Base-by-base conservation (phyloP, 2,888 invertebrate genomes). In the Achlya flavicornis region DNA sequence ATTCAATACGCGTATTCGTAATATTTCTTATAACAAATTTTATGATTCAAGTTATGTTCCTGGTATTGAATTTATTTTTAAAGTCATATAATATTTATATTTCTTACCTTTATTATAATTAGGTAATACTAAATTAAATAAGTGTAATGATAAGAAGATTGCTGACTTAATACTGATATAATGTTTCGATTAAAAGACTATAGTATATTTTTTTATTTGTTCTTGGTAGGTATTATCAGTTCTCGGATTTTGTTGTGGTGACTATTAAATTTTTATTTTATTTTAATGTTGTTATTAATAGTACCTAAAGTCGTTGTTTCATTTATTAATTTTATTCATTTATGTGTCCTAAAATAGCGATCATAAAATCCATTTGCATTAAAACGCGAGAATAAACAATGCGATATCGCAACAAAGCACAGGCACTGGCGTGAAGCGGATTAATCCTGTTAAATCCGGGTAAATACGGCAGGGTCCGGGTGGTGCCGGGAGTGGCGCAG, bases 351-450 rank as follows among this genome's bases (percentile, higher is more conserved):
- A 76, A 83, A 82, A 81, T 84, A 85, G 85, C 78, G 75, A 79
- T 77, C 79, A 72, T 74, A 83, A 80, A 85, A 84, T 78, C 78
- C 81, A 83, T 87, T 83, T 79, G 81, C 84, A 87, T 87, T 84
- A 82, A 87, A 86, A 82, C 79, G 79, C 81, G 83, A 84, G 41
- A 87, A 92, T 92, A 93, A 91, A 92, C 90, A 92, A 89, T 85
- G 78, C 85, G 86, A 87, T 91, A 93, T 92, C 92, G 86, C 86
- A 79, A 80, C 86, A 82, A 76, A 84, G 86, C 87, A 83, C 84
- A 78, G 83, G 82, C 86, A 79, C 82, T 79, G 75, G 81, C 81
- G 80, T 69, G 80, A 79, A 77, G 82, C 78, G 81, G 79, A 76
- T 86, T 86, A 89, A 91, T 88, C 91, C 89, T 80, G 80, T 75